A percentile compares a stretch with the other conserved stretches of the same genome.
Evolutionary conservation across 2,797 vertebrate species (phyloP).

Genomic region (Sebastes trivittatus): DNA sequence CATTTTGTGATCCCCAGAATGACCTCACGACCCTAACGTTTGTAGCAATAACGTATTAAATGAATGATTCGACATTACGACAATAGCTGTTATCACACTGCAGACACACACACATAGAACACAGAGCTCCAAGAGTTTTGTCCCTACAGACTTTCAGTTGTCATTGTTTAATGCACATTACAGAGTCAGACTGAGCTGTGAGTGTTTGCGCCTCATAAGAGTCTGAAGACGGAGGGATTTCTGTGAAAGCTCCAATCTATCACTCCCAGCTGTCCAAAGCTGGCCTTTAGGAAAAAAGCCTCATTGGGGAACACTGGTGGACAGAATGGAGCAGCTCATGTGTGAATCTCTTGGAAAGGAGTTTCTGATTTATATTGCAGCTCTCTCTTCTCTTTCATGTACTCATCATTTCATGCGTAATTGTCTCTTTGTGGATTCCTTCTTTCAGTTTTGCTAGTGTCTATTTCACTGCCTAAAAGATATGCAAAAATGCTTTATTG

Average conservation of each 20-base stretch:
- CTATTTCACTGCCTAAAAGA: not conserved
- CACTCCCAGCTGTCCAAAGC: constrained; percentile 54
- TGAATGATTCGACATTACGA: no score
- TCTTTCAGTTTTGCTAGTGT: not conserved
- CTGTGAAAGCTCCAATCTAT: constrained; percentile 52
- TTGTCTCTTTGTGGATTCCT: constrained; percentile 23
- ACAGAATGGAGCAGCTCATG: constrained; percentile 46
- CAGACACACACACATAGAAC: not conserved
- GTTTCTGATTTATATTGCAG: constrained; percentile 37
- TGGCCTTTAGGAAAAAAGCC: constrained; percentile 43
- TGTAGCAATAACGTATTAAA: not conserved
- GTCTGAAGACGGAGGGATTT: constrained; percentile 57
- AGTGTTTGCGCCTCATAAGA: constrained; percentile 45
- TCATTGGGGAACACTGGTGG: constrained; percentile 41
- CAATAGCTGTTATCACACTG: not conserved
- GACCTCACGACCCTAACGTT: not conserved
- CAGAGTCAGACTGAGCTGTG: constrained; percentile 48
- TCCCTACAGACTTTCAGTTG: constrained; percentile 34
- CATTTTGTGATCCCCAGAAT: not conserved
- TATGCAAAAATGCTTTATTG: no score
- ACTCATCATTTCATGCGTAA: constrained; percentile 35
- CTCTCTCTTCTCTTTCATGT: constrained; percentile 2
- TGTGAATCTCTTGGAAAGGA: constrained; percentile 42
- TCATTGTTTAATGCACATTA: constrained; percentile 37
- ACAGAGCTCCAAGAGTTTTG: constrained; percentile 6